Evolutionary conservation across 23 tunicate species (phyloP), one percentile per base, ranked within the genome.

Genomic region (Ascidia mentula): DNA sequence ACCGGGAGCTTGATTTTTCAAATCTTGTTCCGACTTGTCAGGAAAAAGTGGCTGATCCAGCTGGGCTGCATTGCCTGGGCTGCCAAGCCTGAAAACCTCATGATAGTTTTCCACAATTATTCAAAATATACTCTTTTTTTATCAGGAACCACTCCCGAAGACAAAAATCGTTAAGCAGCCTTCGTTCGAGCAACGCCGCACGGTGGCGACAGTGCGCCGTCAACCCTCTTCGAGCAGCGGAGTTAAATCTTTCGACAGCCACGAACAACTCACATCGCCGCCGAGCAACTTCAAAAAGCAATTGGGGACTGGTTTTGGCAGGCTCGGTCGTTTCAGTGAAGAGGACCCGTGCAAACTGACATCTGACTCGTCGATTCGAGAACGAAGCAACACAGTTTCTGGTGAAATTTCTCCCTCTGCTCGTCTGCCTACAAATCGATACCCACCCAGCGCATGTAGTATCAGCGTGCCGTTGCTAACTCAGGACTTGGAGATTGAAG

Each of bases 221-320:
- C 77, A 71, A 32, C 82, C 82, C 0, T 78, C 82, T 6, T 46
- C 89, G 20, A 86, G 89, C 77, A 79, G 83, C 37, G 84, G 82
- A 20, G 69, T 79, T 0, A 40, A 75, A 46, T 77, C 82, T 8
- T 69, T 79, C 46, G 83, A 78, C 46, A 79, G 83, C 72, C 85
- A 70, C 40, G 84, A 79, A 34, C 37, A 65, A 24, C 32, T 79
- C 45, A 30, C 28, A 34, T 46, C 46, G 22, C 72, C 78, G 7
- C 60, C 72, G 32, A 69, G 42, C 18, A 35, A 45, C 45, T 37
- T 22, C 32, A 60, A 40, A 32, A 26, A 26, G 65, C 65, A 53
- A 28, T 53, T 53, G 22, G n/a, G n/a, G n/a, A n/a, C n/a, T n/a
- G 74, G 53, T 18, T 82, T 74, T 32, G 72, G 72, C 13, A 34